Evolutionary conservation across 2,797 vertebrate species (phyloP).

Genomic region (Hypotaenidia philippensis): DNA sequence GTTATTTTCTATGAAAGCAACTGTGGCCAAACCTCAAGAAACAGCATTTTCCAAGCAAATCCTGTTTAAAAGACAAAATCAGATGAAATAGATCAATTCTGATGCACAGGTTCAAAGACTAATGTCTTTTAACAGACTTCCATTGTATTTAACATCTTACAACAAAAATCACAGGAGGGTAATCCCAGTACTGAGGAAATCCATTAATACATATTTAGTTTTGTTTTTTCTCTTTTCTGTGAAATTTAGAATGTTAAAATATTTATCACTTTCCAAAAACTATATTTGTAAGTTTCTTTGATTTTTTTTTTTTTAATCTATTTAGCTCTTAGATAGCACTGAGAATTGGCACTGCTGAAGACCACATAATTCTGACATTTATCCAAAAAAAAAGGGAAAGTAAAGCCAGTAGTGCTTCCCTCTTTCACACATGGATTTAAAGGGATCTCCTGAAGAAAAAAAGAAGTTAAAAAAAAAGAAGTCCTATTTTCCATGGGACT

Average conservation of each 20-base stretch:
- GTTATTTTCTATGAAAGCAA: neutral
- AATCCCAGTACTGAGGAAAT: neutral
- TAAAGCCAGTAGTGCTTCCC: neutral
- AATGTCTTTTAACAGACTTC: neutral
- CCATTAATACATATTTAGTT: neutral
- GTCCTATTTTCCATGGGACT: neutral
- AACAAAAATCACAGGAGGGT: neutral
- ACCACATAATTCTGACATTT: neutral
- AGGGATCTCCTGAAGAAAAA: neutral
- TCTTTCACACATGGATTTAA: neutral
- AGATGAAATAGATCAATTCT: neutral
- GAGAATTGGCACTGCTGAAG: neutral
- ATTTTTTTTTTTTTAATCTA: neutral
- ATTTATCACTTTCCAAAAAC: neutral
- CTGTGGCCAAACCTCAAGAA: neutral
- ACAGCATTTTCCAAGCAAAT: neutral
- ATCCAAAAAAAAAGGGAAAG: neutral
- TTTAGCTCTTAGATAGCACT: neutral
- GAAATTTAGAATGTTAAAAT: neutral
- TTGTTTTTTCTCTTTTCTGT: neutral
- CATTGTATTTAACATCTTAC: neutral
- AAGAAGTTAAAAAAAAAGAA: neutral
- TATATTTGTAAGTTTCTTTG: neutral
- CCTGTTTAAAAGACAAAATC: neutral
- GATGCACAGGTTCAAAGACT: neutral